Evolutionary conservation across 1,140 invertebrate genomes (phyloP), one percentile per base, ranked within the genome.

Genomic region (Lineus longissimus): DNA sequence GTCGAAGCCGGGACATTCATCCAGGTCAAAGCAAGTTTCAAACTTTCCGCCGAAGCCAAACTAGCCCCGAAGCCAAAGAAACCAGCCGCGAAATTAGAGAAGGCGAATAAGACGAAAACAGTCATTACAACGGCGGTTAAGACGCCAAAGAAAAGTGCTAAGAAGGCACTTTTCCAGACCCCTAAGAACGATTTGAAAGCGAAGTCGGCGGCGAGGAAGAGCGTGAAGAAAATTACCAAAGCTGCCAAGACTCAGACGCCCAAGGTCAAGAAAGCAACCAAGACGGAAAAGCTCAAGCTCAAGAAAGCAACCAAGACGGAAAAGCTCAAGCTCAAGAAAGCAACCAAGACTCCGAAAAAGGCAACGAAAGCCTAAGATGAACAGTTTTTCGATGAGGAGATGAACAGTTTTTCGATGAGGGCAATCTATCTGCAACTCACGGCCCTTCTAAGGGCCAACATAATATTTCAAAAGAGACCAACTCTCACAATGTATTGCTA

Each of bases 11-110:
- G 73, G 6, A 64, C 63, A 7, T 58, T 80, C 59, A 75, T 76
- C 51, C 77, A 80, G 62, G 45, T 69, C 22, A 80, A 79, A 60
- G 79, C 77, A 54, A 74, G 73, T 61, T 62, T 81, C 25, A 79
- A 74, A n/a, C 59, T 69, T 22, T 36, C 23, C 7, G 40, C 33
- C 6, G 25, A 19, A 51, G n/a, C 25, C 25, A 31, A 23, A 31
- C 9, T 36, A 27, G 1, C 17, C n/a, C 4, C 62, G 61, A 27
- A 29, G 30, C 15, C 25, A 17, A 27, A 51, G n/a, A 22, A 51
- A 22, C n/a, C n/a, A 27, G 25, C 25, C 4, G n/a, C 47, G 4
- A n/a, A 22, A 9, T 7, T 7, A 22, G n/a, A 22, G n/a, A 22
- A 27, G 25, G 25, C 4, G 9, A n/a, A 4, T 7, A 19, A 9